Percentiles rank a stretch among this genome's conserved stretches.
Conservation (phyloP, 1,140 invertebrate genomes). For the Condylostylus longicornis region DNA sequence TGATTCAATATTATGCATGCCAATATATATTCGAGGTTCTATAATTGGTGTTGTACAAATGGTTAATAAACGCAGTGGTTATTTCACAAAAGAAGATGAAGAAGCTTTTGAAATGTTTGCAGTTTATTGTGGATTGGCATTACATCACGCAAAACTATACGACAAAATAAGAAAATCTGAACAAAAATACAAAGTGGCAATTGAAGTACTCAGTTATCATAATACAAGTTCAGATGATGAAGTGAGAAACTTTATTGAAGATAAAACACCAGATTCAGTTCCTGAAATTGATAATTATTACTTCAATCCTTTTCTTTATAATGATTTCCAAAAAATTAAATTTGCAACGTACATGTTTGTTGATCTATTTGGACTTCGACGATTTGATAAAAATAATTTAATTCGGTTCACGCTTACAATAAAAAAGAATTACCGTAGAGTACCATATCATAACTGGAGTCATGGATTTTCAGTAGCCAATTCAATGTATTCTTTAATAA, state of each 20-base stretch:
- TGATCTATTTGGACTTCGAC: slow-evolving; percentile 47
- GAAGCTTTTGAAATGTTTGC: slow-evolving; percentile 72
- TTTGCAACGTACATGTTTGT: slow-evolving; percentile 64
- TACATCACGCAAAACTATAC: slow-evolving; percentile 73
- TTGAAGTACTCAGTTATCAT: slow-evolving; percentile 73
- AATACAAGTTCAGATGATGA: slow-evolving; percentile 61
- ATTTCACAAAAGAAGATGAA: slow-evolving; percentile 61
- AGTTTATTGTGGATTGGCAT: slow-evolving; percentile 67
- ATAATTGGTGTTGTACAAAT: slow-evolving; percentile 77
- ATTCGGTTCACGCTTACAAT: slow-evolving; percentile 64
- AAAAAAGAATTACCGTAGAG: slow-evolving; percentile 64
- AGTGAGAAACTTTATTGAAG: slow-evolving; percentile 37
- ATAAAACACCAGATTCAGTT: slow-evolving; percentile 26
- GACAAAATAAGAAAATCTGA: slow-evolving; percentile 69
- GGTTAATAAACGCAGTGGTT: slow-evolving; percentile 61
- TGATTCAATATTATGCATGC: slow-evolving; percentile 69
- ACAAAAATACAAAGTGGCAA: slow-evolving; percentile 66
- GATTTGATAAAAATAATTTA: slow-evolving; percentile 46
- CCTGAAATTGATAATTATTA: slow-evolving; percentile 43
- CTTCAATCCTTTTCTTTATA: slow-evolving; percentile 53
- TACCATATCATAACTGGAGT: slow-evolving; percentile 75
- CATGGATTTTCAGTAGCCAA: slow-evolving; percentile 77
- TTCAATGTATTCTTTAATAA: slow-evolving; percentile 63
- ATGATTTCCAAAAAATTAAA: slow-evolving; percentile 51
- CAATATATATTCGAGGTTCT: slow-evolving; percentile 57